Percentiles rank a stretch among this genome's conserved stretches.
phyloP scores from a whole-genome alignment of 2,888 invertebrate genomes.

The Ceramica pisi region DNA sequence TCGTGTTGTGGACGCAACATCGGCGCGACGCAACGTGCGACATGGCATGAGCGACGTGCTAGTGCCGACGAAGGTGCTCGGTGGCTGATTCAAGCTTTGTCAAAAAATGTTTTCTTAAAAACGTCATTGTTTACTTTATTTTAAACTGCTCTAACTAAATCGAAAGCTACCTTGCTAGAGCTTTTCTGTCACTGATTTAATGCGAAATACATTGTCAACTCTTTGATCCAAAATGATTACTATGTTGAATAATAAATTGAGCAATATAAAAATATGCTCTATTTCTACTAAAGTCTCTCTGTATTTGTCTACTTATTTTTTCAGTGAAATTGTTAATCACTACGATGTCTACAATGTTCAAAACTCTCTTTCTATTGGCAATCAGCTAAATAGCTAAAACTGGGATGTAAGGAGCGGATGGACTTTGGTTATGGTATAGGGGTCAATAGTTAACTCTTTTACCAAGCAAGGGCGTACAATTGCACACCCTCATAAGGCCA shows the following conservation, averaged over 20 bases:
- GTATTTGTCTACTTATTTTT: conserved; percentile 25
- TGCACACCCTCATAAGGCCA: conserved; percentile 50
- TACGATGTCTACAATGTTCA: conserved; percentile 36
- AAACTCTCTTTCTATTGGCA: conserved; percentile 41
- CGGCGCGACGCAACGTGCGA: conserved; percentile 41
- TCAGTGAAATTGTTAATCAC: conserved; percentile 15
- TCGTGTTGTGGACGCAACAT: conserved; percentile 24
- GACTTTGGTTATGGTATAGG: conserved; percentile 43
- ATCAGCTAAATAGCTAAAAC: conserved; percentile 41
- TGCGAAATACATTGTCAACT: not conserved
- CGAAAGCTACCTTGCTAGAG: conserved; percentile 12
- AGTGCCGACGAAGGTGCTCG: conserved; percentile 40
- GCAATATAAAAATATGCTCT: conserved; percentile 25
- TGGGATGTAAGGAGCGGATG: conserved; percentile 42
- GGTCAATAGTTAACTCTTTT: conserved; percentile 52
- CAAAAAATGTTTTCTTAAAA: conserved; percentile 2
- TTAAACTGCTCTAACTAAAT: conserved; percentile 11
- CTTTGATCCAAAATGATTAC: not conserved
- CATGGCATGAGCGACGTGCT: conserved; percentile 46
- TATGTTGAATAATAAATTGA: conserved; percentile 4
- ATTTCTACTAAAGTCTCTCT: conserved; percentile 40
- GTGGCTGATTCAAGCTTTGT: conserved; percentile 26
- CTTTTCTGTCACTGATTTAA: not conserved
- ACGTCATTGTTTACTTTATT: not conserved
- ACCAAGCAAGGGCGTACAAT: conserved; percentile 53